Evolutionary conservation across 2,888 invertebrate genomes (phyloP).

Genomic region (Molanna angustata): DNA sequence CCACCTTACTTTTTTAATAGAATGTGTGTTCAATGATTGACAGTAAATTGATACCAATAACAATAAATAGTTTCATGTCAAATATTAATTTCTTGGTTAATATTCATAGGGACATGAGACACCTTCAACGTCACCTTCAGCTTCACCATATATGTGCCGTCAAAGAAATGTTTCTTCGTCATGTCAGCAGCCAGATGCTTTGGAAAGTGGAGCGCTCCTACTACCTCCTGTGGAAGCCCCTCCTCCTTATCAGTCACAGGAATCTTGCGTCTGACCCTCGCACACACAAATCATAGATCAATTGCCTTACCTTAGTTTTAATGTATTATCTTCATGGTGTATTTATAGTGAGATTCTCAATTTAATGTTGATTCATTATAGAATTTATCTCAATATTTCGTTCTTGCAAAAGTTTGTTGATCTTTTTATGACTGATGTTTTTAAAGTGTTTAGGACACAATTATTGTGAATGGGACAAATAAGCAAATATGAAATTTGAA

Average conservation of each 20-base stretch:
- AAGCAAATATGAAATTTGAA: not conserved
- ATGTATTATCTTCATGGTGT: not conserved
- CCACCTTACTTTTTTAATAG: too few species aligned
- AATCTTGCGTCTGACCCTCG: conserved; percentile 31
- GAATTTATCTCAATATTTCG: not conserved
- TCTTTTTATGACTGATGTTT: not conserved
- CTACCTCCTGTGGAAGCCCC: conserved; percentile 10
- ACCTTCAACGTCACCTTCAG: conserved; percentile 69
- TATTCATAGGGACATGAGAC: conserved; percentile 43
- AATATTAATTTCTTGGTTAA: too few species aligned
- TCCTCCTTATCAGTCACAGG: conserved; percentile 18
- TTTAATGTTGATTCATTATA: not conserved
- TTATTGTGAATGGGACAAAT: not conserved
- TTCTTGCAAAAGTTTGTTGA: not conserved
- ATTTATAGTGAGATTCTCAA: not conserved
- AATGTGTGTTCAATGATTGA: too few species aligned
- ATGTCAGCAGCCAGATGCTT: conserved; percentile 29
- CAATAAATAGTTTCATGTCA: too few species aligned
- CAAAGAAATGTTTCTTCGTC: conserved; percentile 59
- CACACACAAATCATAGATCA: not conserved
- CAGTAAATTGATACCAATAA: too few species aligned
- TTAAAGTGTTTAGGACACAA: not conserved
- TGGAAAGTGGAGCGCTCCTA: conserved; percentile 31
- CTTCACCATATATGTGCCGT: conserved; percentile 78
- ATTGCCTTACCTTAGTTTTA: conserved; percentile 17